Base-by-base conservation (phyloP, 2,113 vertebrate species). In the Cisticola juncidis region DNA sequence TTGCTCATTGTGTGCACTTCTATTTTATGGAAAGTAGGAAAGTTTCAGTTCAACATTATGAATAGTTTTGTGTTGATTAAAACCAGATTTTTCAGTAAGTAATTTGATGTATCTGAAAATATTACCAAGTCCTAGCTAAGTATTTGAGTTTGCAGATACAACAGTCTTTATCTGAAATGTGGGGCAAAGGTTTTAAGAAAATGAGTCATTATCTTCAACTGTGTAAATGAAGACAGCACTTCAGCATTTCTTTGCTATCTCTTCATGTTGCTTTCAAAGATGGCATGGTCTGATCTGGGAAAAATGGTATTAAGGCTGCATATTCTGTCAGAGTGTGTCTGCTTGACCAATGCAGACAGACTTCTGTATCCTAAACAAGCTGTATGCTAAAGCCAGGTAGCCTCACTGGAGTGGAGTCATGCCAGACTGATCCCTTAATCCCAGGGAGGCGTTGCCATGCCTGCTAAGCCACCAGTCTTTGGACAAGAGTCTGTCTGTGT, bases 391-490 rank as follows among this genome's bases (percentile, higher is more conserved):
- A 81, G 44, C 10, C 9, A 35, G 42, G 45, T 85, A 57, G n/a
- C 12, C 36, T 87, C 8, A 11, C 14, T 44, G 53, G 12, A 20
- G 12, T 51, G 56, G 62, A 72, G 38, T 14, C 31, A 3, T 54
- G 33, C 19, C 38, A 62, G 1, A 12, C n/a, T 33, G 13, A 26
- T 53, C 40, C 50, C 7, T 0, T 24, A 36, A 62, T 81, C 45
- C 31, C 22, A 5, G 19, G 19, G 50, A 81, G n/a, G 31, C 0
- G 0, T 66, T 87, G 26, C 54, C 4, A 7, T 65, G 60, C 31
- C 48, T 72, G 7, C 57, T 72, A 58, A 77, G 23, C 29, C 11
- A 24, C 47, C 23, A 17, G 16, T 33, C 54, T 81, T 78, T 56
- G 73, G 12, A 47, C 13, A 42, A 35, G 58, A 73, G 69, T 18